These are phyloP conservation scores for Vespertilio murinus DNA, from an alignment of 2,797 vertebrate species.

Conservation along the genomic window DNA sequence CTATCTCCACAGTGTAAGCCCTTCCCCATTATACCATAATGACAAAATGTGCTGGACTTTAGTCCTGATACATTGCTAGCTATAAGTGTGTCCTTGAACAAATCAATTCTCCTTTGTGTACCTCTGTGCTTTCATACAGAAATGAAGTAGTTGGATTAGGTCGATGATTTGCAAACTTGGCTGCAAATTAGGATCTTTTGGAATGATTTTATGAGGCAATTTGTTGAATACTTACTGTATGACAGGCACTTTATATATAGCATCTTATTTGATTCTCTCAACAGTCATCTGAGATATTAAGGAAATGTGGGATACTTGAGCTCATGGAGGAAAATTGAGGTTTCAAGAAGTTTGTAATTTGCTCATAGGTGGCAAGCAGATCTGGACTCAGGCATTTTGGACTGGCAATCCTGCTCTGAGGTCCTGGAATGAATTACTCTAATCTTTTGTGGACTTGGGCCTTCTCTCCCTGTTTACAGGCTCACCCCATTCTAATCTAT, in stretches of 20 bases:
- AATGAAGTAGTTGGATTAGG: not conserved
- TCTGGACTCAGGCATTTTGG: not conserved
- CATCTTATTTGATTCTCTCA: conserved; percentile 16
- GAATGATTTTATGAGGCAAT: conserved; percentile 28
- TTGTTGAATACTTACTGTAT: not conserved
- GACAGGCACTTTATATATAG: not conserved
- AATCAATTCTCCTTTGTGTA: not conserved
- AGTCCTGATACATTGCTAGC: not conserved
- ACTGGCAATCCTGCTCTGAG: not conserved
- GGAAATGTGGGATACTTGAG: not conserved
- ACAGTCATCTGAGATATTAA: not conserved
- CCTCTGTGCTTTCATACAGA: conserved; percentile 10
- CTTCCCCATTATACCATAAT: not conserved
- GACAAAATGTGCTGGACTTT: not conserved
- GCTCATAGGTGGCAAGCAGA: not conserved
- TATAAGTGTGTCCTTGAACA: conserved; percentile 3
- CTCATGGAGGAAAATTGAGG: not conserved
- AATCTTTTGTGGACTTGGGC: not conserved
- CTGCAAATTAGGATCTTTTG: conserved; percentile 18
- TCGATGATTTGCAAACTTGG: not conserved
- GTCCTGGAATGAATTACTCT: not conserved
- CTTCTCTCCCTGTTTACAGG: not conserved
- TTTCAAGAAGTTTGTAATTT: conserved; percentile 24
- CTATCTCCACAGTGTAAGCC: not conserved
- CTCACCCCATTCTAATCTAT: not conserved